These are phyloP conservation scores for Julus scandinavius DNA, from an alignment of 2,888 invertebrate genomes.

Conservation along the genomic window DNA sequence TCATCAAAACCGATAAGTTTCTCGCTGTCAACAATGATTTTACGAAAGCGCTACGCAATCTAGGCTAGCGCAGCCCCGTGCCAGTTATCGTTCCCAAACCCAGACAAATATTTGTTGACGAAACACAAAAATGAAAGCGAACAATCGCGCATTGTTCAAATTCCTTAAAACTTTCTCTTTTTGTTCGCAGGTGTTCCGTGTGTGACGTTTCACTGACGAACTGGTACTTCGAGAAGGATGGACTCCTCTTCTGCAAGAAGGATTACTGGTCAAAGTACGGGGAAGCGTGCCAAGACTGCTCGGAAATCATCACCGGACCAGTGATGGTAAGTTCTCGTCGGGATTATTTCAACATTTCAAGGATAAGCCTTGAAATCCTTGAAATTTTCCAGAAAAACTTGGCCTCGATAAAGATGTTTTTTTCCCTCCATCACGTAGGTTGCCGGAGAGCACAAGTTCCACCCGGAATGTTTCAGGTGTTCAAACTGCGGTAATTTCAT, in stretches of 20 bases:
- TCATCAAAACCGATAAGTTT: neutral
- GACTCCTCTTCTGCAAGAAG: slow-evolving; percentile 85
- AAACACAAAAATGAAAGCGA: neutral
- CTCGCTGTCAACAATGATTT: neutral
- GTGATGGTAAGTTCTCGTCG: slow-evolving; percentile 75
- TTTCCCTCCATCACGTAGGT: slow-evolving; percentile 65
- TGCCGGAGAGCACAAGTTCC: slow-evolving; percentile 93
- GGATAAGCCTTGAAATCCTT: neutral
- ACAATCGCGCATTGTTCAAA: neutral
- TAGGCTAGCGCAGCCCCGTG: neutral
- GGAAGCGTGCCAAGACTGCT: slow-evolving; percentile 89
- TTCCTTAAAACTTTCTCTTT: neutral
- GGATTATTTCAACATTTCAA: neutral
- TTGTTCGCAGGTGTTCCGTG: slow-evolving; percentile 81
- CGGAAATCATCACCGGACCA: slow-evolving; percentile 85
- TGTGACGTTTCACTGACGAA: slow-evolving; percentile 85
- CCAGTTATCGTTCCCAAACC: neutral
- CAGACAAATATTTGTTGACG: neutral
- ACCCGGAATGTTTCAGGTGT: slow-evolving; percentile 95
- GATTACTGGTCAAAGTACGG: slow-evolving; percentile 91
- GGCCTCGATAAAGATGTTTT: neutral
- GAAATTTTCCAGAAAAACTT: neutral
- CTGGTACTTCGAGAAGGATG: slow-evolving; percentile 95
- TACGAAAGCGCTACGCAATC: neutral
- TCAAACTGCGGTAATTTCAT: slow-evolving; percentile 82